Conservation (phyloP, 2,113 vertebrate species). For the Lipotes vexillifer region DNA sequence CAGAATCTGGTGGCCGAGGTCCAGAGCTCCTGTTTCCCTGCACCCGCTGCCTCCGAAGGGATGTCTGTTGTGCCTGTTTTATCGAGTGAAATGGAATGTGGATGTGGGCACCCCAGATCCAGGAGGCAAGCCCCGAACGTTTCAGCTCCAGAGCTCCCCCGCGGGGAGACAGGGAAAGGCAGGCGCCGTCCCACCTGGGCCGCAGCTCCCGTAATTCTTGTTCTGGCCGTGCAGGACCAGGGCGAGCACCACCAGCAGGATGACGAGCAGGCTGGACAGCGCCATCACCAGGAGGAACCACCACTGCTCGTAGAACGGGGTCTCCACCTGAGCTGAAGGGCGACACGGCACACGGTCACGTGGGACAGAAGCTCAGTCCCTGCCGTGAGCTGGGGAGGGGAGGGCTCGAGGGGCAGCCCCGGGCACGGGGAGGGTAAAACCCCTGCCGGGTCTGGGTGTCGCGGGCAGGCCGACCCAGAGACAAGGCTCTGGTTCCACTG, state of each 20-base stretch:
- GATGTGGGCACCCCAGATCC: fast-evolving
- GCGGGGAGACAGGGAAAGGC: fast-evolving
- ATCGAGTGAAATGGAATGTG: neutral
- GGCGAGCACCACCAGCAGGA: slow-evolving; percentile 90
- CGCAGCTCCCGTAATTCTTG: slow-evolving; percentile 89
- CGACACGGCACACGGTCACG: neutral
- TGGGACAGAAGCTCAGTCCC: fast-evolving
- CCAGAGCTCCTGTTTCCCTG: fast-evolving
- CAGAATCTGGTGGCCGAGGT: fast-evolving
- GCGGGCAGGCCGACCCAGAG: fast-evolving
- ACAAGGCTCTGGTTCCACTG: neutral
- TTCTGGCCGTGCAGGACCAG: slow-evolving; percentile 92
- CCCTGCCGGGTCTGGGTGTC: fast-evolving
- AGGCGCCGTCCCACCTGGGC: slow-evolving; percentile 80
- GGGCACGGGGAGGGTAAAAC: fast-evolving
- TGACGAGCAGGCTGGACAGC: slow-evolving; percentile 90
- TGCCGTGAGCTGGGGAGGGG: fast-evolving
- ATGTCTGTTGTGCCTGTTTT: fast-evolving
- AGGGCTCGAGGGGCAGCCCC: fast-evolving
- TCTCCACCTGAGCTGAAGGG: slow-evolving; percentile 86
- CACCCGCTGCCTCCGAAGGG: neutral
- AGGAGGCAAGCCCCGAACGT: neutral
- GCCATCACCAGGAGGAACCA: slow-evolving; percentile 96
- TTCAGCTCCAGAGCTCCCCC: neutral
- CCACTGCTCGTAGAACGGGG: slow-evolving; percentile 96